These are phyloP conservation scores for Phortica variegata DNA, from an alignment of 1,140 invertebrate genomes.

Conservation along the genomic window DNA sequence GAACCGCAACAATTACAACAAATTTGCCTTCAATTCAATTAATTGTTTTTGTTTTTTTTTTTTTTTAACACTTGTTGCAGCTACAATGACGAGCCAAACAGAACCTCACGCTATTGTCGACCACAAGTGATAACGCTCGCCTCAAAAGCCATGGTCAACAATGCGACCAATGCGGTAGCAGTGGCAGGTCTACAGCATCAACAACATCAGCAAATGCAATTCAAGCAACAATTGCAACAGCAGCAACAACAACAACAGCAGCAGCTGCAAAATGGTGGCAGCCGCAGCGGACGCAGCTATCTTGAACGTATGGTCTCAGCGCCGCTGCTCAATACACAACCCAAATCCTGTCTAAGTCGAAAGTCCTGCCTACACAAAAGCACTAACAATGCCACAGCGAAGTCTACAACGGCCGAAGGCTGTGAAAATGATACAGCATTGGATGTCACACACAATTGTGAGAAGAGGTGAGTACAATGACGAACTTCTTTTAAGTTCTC, in stretches of 20 bases:
- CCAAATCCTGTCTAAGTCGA: constrained; percentile 51
- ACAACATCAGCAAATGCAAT: constrained; percentile 14
- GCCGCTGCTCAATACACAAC: constrained; percentile 31
- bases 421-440: constrained; percentile 21
- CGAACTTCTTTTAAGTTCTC: too few species aligned
- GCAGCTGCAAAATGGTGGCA: constrained; percentile 26
- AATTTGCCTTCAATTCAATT: not conserved
- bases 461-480: constrained; percentile 36
- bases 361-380: constrained; percentile 46
- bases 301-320: constrained; percentile 49
- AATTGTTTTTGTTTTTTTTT: constrained; percentile 1
- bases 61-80: constrained; percentile 24
- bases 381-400: constrained; percentile 10
- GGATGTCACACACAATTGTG: constrained; percentile 15
- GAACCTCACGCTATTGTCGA: constrained; percentile 48
- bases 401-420: constrained; percentile 10
- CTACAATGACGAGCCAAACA: constrained; percentile 49
- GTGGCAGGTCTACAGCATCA: constrained; percentile 22
- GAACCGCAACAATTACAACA: too few species aligned
- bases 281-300: constrained; percentile 39
- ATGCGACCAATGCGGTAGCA: constrained; percentile 36
- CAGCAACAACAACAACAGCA: constrained; percentile 10
- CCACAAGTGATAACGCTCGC: constrained; percentile 51
- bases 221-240: not conserved
- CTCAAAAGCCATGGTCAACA: constrained; percentile 55